Evolutionary conservation across 2,797 vertebrate genomes (phyloP).

Genomic region (Ctenopoma kingsleyae): DNA sequence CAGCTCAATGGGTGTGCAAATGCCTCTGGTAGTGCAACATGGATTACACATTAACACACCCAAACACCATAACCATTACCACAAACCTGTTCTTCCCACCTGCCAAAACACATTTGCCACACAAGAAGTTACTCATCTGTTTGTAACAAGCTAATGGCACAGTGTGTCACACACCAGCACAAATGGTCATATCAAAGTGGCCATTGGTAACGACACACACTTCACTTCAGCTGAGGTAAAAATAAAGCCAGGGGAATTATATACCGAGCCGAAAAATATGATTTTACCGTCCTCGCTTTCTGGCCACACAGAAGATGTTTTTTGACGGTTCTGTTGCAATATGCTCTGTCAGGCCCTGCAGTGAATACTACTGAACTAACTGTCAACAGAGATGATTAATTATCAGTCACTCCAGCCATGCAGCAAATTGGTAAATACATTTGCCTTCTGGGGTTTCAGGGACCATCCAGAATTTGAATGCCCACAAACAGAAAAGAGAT

Average conservation of each 20-base stretch:
- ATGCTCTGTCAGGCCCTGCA: slow-evolving; percentile 25
- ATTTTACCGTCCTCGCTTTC: too few species aligned
- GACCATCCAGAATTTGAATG: slow-evolving; percentile 49
- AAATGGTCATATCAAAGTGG: slow-evolving; percentile 41
- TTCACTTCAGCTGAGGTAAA: slow-evolving; percentile 44
- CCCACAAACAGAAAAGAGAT: slow-evolving; percentile 33
- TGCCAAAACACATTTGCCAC: slow-evolving; percentile 74
- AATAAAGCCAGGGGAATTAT: slow-evolving; percentile 17
- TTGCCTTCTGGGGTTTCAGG: slow-evolving; percentile 50
- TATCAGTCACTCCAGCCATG: slow-evolving; percentile 74
- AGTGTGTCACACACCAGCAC: slow-evolving; percentile 51
- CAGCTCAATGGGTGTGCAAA: slow-evolving; percentile 55
- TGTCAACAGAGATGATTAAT: slow-evolving; percentile 77
- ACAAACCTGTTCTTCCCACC: slow-evolving; percentile 56
- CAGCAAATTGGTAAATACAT: slow-evolving; percentile 76
- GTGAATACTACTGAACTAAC: slow-evolving; percentile 56
- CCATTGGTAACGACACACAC: slow-evolving; percentile 50
- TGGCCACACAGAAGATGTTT: slow-evolving; percentile 34
- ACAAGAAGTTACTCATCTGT: slow-evolving; percentile 59
- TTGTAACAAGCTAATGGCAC: slow-evolving; percentile 66
- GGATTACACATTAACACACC: slow-evolving; percentile 46
- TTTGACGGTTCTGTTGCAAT: slow-evolving; percentile 13
- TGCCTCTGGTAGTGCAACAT: slow-evolving; percentile 59
- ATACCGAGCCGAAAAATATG: slow-evolving; percentile 20
- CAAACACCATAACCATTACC: slow-evolving; percentile 35